Evolutionary conservation across 2,797 vertebrate genomes (phyloP), one percentile per base, ranked within the genome.

Genomic region (Zenarchopterus dispar): DNA sequence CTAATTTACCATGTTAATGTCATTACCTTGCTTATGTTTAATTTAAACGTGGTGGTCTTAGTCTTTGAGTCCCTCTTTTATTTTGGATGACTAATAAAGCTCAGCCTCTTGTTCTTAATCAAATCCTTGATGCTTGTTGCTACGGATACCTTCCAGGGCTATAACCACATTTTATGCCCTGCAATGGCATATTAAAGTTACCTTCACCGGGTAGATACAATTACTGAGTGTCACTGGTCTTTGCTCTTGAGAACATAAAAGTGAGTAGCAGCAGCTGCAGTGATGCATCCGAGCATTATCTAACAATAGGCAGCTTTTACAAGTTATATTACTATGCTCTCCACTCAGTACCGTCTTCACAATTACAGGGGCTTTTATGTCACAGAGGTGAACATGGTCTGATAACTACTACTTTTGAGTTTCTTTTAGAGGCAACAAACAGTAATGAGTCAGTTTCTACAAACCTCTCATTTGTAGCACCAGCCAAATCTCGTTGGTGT

Each of bases 1-100:
- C 41, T 62, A 42, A 74, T 76, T 54, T 13, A 57, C 41, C 24
- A 31, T 33, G 24, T 17, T 75, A 55, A 73, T 75, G 55, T 46
- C 19, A 56, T 75, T 62, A 62, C 56, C 36, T 68, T 66, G 59
- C 45, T 73, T 61, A 78, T 75, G 36, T 63, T 56, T 67, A 65
- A 70, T 72, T 50, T 26, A 57, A 72, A 77, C 78, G 44, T 5
- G 24, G 15, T 21, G 28, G 48, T 46, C 22, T 68, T 53, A 48
- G 28, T 54, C n/a, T 36, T 51, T 77, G 18, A 16, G 55, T 72
- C 48, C 49, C 22, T 21, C 22, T 64, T 64, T 67, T 31, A 18
- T 53, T 66, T 46, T 53, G 6, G 10, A 39, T 73, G 50, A 39
- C 63, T 70, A 68, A 67, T 74, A 62, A 74, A 74, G 43, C 44